These are phyloP conservation scores for Cyclura pinguis DNA, from an alignment of 2,797 vertebrate genomes.

Conservation along the genomic window DNA sequence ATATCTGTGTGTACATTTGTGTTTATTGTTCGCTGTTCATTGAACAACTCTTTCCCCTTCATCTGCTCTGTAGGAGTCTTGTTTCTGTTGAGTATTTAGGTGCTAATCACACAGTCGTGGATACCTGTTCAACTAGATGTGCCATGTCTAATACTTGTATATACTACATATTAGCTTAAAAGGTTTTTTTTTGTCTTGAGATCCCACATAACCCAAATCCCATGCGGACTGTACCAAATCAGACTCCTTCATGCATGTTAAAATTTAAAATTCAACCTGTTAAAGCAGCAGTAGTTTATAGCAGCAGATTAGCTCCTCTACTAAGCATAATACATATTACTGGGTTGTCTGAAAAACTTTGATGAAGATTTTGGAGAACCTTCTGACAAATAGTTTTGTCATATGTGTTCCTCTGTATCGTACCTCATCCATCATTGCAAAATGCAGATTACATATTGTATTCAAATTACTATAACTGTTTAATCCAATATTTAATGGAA, in stretches of 20 bases:
- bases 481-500: conserved; percentile 41
- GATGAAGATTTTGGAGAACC: conserved; percentile 26
- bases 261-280: not conserved
- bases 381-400: conserved; percentile 53
- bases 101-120: conserved; percentile 27
- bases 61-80: not conserved
- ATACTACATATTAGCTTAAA: not conserved
- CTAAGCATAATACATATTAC: not conserved
- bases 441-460: not conserved
- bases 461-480: conserved; percentile 52
- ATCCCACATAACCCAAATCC: not conserved
- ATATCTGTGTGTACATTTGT: not conserved
- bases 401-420: conserved; percentile 42
- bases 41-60: conserved; percentile 18
- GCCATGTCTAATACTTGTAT: conserved; percentile 1
- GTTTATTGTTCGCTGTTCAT: conserved; percentile 40
- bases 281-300: not conserved
- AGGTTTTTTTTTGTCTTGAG: not conserved
- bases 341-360: not conserved
- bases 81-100: conserved; percentile 22
- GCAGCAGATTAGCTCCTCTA: not conserved
- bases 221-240: not conserved
- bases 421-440: conserved; percentile 21
- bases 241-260: conserved; percentile 6
- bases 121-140: conserved; percentile 36